Base-by-base conservation (phyloP, 1,140 invertebrate genomes). In the Hyphantria cunea region DNA sequence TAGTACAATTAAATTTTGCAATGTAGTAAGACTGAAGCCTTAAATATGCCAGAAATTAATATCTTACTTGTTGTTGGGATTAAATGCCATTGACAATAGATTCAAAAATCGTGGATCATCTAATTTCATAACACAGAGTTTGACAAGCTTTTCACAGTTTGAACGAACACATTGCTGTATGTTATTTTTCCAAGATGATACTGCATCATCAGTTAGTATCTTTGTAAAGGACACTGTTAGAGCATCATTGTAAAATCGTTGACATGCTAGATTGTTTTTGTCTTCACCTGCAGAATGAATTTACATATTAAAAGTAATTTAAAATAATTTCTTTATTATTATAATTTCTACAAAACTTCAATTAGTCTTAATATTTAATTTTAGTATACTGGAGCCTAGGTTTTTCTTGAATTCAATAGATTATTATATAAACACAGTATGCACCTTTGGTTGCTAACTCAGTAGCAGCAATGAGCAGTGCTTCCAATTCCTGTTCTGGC, bases 161-260 rank as follows among this genome's bases (percentile, higher is more conserved):
- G 96, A 95, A 78, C 97, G 94, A 73, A 99, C 99, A 91, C 96
- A 98, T 87, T 95, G 95, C 90, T 99, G 98, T 79, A 99, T 99
- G 88, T 99, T 98, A 80, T 95, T 94, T 91, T 99, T 99, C 98
- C 98, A 99, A 79, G 97, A 98, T 79, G 96, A 97, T 34, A 99
- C 98, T 48, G 98, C 98, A 86, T 99, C 98, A 92, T 99, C 98
- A n/a, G 98, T 99, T 74, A 99, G 93, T 83, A 99, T 98, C 92
- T 99, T 99, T 12, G 96, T 98, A 91, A 99, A 99, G 47, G 98
- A 99, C 68, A 98, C 95, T 65, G 97, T 98, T 47, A 99, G 92
- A 13, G 97, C 97, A 89, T 99, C 98, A 74, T 96, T 94, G 92
- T 98, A 98, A 93, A 99, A 99, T 74, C 97, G 93, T 84, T 99